Base-by-base conservation (phyloP, 2,113 vertebrate genomes). In the Ariopsis seemanni region DNA sequence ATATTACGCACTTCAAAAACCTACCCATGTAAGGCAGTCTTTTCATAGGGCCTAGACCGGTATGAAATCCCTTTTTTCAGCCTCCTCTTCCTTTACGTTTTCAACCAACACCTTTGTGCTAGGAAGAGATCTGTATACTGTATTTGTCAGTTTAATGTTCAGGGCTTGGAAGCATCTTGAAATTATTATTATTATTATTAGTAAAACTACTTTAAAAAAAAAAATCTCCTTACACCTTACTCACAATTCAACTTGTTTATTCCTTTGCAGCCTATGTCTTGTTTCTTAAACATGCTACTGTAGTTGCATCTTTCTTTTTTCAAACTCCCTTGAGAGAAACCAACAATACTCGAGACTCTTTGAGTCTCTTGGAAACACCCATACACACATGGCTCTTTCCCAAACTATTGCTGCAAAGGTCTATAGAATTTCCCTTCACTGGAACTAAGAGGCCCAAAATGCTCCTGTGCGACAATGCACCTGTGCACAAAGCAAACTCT, bases 21-120 rank as follows among this genome's bases (percentile, higher is more conserved):
- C 0, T 99, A 99, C 62, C 95, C 97, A 14, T 99, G 98, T 92
- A 95, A 94, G 92, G 97, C 97, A 86, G 97, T 97, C 0, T 98
- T 98, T 93, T 92, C 93, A 85, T 98, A 58, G 17, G 4, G 17
- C 22, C 52, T 79, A 2, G 18, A 30, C 58, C 52, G 18, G 14
- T 58, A 17, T 15, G 22, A 75, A 50, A 55, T 60, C 52, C 4
- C 18, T 50, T 18, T 75, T 30, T 8, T 10, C 4, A 42, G 30
- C 2, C 48, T 12, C 2, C 48, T 12, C 22, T 30, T 53, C 9
- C 48, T 42, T 3, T 42, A 17, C 15, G 7, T 79, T 67, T 86
- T 67, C 53, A 10, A 25, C 34, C 50, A 18, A 34, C 6, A 11
- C 55, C 17, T 58, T n/a, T 53, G 57, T 77, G 20, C 25, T 74